Percentiles rank a stretch among this genome's conserved stretches.
Conservation (phyloP, 2,888 invertebrate species). For the Ctenicera cuprea region DNA sequence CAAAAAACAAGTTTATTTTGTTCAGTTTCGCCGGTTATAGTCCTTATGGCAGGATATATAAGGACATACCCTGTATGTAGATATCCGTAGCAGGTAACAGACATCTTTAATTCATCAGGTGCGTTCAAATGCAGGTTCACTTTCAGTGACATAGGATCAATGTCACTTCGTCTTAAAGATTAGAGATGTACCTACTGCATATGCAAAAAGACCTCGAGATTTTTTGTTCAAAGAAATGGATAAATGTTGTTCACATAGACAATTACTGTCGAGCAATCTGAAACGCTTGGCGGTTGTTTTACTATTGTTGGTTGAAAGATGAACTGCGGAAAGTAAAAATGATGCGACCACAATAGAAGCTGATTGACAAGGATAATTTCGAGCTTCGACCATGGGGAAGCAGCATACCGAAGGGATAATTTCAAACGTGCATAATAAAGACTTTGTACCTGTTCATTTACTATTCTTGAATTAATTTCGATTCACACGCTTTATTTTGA, state of each 20-base stretch:
- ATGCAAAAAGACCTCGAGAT: constrained; percentile 54
- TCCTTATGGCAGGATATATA: constrained; percentile 34
- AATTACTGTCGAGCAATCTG: constrained; percentile 53
- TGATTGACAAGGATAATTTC: constrained; percentile 60
- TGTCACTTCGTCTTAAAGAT: constrained; percentile 54
- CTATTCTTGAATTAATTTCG: constrained; percentile 1
- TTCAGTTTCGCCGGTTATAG: constrained; percentile 32
- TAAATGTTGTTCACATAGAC: constrained; percentile 47
- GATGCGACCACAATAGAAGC: constrained; percentile 47
- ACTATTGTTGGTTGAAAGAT: constrained; percentile 51
- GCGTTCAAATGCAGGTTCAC: constrained; percentile 55
- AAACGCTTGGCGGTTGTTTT: constrained; percentile 49
- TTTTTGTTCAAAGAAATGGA: constrained; percentile 48
- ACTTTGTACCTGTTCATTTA: not conserved
- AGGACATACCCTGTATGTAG: constrained; percentile 28
- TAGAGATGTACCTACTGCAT: constrained; percentile 51
- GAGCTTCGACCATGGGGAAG: not conserved
- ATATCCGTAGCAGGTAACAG: constrained; percentile 53
- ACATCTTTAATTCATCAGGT: constrained; percentile 57
- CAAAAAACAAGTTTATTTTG: constrained; percentile 45
- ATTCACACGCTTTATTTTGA: not conserved
- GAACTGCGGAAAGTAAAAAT: constrained; percentile 44
- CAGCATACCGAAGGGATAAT: not conserved
- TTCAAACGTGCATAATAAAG: constrained; percentile 23
- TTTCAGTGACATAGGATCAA: constrained; percentile 57